Percentiles rank a stretch among this genome's conserved stretches.
Conservation (phyloP, 2,888 invertebrate genomes). For the Nesidiocoris tenuis region DNA sequence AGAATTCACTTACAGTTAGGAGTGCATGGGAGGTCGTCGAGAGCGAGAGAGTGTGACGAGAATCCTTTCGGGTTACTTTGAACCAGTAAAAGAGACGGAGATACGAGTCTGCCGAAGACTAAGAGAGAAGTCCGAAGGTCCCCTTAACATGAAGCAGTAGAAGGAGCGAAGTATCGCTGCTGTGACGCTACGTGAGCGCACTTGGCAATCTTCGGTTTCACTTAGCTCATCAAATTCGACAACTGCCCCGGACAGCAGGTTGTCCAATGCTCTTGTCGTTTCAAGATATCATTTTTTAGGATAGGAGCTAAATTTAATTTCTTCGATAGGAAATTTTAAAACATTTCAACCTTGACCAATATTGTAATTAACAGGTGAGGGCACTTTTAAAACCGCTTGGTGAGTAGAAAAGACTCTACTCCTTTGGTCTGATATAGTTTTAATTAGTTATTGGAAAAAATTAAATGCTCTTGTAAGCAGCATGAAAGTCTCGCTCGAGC, state of each 20-base stretch:
- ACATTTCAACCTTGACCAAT: no score
- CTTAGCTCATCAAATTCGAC: constrained; percentile 37
- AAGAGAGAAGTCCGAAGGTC: neutral
- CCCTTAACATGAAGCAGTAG: neutral
- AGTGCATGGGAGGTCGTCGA: neutral
- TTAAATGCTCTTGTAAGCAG: no score
- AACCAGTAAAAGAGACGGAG: neutral
- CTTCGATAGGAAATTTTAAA: no score
- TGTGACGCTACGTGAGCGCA: constrained; percentile 33
- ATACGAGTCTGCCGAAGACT: neutral
- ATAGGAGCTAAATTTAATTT: no score
- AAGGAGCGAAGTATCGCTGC: neutral
- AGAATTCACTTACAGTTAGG: constrained; percentile 32
- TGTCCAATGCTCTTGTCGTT: neutral
- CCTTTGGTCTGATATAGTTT: no score
- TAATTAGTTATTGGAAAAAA: no score
- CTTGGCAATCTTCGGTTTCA: constrained; percentile 36
- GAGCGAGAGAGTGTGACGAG: constrained; percentile 35
- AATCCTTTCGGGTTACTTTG: constrained; percentile 37
- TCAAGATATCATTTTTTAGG: no score
- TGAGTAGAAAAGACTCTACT: no score
- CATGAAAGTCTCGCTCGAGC: no score
- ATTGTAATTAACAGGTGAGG: no score
- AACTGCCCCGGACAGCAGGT: neutral
- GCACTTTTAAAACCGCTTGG: no score